Percentiles rank a stretch among this genome's conserved stretches.
Evolutionary conservation across 2,113 vertebrate genomes (phyloP).

Genomic region (Sminthopsis crassicaudata): DNA sequence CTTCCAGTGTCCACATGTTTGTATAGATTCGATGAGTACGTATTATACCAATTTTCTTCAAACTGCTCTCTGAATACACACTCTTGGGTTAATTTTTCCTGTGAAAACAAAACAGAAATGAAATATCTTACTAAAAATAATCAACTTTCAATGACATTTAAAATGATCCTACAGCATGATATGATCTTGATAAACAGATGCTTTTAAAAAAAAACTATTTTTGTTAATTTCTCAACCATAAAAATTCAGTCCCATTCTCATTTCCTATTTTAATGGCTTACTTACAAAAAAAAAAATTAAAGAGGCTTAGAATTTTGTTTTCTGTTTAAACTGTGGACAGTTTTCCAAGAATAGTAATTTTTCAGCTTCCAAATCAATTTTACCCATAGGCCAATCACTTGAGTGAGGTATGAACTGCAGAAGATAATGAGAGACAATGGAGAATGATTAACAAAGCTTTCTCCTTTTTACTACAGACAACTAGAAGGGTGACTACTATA

Average conservation of each 20-base stretch:
- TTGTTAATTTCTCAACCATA: conserved; percentile 21
- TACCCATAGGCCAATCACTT: not conserved
- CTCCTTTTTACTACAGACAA: not conserved
- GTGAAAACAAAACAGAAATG: conserved; percentile 74
- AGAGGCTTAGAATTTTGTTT: not conserved
- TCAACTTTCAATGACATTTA: conserved; percentile 14
- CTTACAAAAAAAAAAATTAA: conserved; percentile 7
- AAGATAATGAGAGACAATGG: not conserved
- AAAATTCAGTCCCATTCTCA: conserved; percentile 34
- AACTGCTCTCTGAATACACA: conserved; percentile 98
- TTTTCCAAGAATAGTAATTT: not conserved
- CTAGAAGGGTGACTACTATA: not conserved
- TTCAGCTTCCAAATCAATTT: conserved; percentile 6
- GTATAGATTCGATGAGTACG: conserved; percentile 99
- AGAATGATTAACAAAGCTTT: not conserved
- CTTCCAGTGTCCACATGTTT: conserved; percentile 95
- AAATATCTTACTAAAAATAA: conserved; percentile 59
- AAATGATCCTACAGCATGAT: not conserved
- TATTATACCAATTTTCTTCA: conserved; percentile 99
- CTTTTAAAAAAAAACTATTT: conserved; percentile 3
- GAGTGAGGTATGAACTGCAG: not conserved
- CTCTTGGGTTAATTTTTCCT: conserved; percentile 97
- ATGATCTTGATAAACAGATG: conserved; percentile 18
- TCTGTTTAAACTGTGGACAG: not conserved
- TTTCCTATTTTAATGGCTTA: conserved; percentile 24